Evolutionary conservation across 1,140 invertebrate species (phyloP).

Genomic region (Microplitis demolitor): DNA sequence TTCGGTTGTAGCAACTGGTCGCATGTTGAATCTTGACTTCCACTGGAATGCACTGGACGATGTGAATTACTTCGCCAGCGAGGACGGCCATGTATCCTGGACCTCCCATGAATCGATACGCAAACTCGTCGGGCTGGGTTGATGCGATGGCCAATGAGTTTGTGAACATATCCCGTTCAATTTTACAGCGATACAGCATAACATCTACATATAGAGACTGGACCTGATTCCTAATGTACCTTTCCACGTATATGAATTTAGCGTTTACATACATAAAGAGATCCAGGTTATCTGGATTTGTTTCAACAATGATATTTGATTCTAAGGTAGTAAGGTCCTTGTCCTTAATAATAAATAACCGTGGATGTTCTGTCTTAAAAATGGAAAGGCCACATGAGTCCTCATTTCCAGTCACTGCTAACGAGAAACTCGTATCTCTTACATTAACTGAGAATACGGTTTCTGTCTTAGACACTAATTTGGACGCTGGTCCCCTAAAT

Average conservation of each 20-base stretch:
- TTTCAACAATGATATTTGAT: conserved; percentile 24
- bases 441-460: conserved; percentile 24
- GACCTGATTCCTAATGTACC: conserved; percentile 10
- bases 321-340: not conserved
- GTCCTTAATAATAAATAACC: conserved; percentile 33
- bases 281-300: conserved; percentile 23
- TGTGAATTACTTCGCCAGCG: conserved; percentile 27
- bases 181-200: not conserved
- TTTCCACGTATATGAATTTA: conserved; percentile 27
- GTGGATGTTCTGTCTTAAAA: conserved; percentile 32
- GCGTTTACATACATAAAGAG: conserved; percentile 27
- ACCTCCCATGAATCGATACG: conserved; percentile 30
- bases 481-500: conserved; percentile 23
- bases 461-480: conserved; percentile 7
- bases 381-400: conserved; percentile 20
- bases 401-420: not conserved
- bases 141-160: conserved; percentile 23
- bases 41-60: conserved; percentile 31
- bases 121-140: conserved; percentile 29
- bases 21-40: conserved; percentile 16
- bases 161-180: conserved; percentile 12
- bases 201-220: conserved; percentile 15
- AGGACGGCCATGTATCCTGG: conserved; percentile 32
- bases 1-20: conserved; percentile 29
- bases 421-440: conserved; percentile 23